Conservation (phyloP, 2,113 vertebrate species). For the Xiphophorus hellerii region DNA sequence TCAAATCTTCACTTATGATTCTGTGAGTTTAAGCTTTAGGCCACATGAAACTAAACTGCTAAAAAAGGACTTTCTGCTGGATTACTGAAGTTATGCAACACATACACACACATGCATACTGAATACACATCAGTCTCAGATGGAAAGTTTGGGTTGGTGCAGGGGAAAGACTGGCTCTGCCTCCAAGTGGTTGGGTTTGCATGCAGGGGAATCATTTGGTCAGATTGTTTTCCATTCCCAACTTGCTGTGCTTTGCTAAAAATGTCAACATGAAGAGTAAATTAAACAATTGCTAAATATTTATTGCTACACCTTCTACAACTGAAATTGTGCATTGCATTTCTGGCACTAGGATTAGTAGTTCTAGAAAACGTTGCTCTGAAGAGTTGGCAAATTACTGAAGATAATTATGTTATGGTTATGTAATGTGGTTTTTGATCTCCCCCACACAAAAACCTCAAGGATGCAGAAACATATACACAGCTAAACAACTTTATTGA, state of each 20-base stretch:
- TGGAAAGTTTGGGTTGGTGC: slow-evolving; percentile 59
- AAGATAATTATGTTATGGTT: slow-evolving; percentile 43
- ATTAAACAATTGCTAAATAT: slow-evolving; percentile 21
- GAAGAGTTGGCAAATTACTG: slow-evolving; percentile 12
- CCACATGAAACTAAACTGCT: slow-evolving; percentile 27
- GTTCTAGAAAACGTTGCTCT: neutral
- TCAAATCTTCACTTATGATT: slow-evolving; percentile 4
- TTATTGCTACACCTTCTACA: neutral
- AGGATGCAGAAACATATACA: slow-evolving; percentile 1
- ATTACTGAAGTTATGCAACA: slow-evolving; percentile 73
- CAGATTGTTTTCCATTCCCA: slow-evolving; percentile 51
- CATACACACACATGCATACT: slow-evolving; percentile 11
- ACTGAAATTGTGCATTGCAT: neutral
- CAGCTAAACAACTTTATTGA: neutral
- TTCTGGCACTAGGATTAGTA: slow-evolving; percentile 6
- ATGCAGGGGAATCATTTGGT: slow-evolving; percentile 69
- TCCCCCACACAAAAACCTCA: neutral
- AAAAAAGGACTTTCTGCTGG: slow-evolving; percentile 58
- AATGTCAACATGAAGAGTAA: slow-evolving; percentile 12
- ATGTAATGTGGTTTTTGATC: slow-evolving; percentile 19
- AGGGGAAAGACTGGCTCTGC: slow-evolving; percentile 51
- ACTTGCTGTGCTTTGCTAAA: slow-evolving; percentile 47
- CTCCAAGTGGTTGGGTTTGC: slow-evolving; percentile 66
- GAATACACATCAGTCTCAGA: slow-evolving; percentile 72
- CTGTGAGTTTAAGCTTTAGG: slow-evolving; percentile 31